phyloP scores from a whole-genome alignment of 2,888 invertebrate species.

The Cantharis rustica region DNA sequence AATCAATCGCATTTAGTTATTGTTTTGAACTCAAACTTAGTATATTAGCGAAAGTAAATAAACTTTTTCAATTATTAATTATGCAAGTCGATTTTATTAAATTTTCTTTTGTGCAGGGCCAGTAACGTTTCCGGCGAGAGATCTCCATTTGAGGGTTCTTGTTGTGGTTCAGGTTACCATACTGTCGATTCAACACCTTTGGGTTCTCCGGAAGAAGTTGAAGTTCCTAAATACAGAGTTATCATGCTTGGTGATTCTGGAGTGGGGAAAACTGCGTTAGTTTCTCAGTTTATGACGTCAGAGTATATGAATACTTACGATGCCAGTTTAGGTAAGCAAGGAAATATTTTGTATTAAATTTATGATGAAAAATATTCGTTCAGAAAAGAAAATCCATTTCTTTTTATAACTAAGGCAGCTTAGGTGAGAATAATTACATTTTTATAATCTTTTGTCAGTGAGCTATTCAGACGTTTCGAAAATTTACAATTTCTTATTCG shows the following conservation, averaged over 20 bases:
- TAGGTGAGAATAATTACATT: not conserved
- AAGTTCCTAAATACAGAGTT: slow-evolving; percentile 77
- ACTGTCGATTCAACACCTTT: slow-evolving; percentile 78
- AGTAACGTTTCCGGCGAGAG: slow-evolving; percentile 71
- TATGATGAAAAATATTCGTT: not conserved
- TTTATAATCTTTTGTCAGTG: not conserved
- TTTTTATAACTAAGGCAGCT: not conserved
- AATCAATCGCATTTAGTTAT: not conserved
- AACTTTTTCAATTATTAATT: not conserved
- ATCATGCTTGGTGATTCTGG: slow-evolving; percentile 83
- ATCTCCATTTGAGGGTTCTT: slow-evolving; percentile 86
- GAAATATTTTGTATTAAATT: not conserved
- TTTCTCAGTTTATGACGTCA: slow-evolving; percentile 93
- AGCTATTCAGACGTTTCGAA: too few species aligned
- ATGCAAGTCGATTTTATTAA: not conserved
- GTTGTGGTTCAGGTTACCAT: slow-evolving; percentile 80
- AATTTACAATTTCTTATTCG: not conserved
- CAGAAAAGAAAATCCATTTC: not conserved
- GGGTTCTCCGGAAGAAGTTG: slow-evolving; percentile 73
- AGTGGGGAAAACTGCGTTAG: slow-evolving; percentile 89
- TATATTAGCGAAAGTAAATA: not conserved
- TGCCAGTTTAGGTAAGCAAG: slow-evolving; percentile 78
- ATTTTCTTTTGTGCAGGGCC: slow-evolving; percentile 60
- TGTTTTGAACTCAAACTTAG: not conserved
- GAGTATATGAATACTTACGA: slow-evolving; percentile 96